Evolutionary conservation across 2,113 vertebrate genomes (phyloP).

Genomic region (Saiga tatarica): DNA sequence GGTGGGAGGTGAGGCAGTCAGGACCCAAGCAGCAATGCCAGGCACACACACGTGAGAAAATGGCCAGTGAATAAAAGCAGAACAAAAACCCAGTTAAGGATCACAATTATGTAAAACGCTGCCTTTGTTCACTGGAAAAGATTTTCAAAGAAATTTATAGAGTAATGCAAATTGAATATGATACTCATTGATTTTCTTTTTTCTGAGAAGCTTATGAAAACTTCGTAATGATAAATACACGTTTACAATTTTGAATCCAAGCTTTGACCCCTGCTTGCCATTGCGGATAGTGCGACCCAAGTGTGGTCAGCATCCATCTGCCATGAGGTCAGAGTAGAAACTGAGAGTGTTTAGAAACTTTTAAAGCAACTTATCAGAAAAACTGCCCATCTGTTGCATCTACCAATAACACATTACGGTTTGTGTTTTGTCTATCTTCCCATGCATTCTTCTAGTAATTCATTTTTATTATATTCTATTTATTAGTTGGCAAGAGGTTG

Average conservation of each 20-base stretch:
- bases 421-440: neutral
- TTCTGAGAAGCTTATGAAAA: neutral
- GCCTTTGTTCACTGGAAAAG: neutral
- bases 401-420: neutral
- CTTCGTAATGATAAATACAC: neutral
- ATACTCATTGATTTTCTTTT: neutral
- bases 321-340: neutral
- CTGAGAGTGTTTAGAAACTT: neutral
- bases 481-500: neutral
- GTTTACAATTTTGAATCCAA: neutral
- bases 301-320: neutral
- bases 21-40: neutral
- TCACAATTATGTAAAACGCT: rapidly evolving
- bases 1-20: neutral
- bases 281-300: neutral
- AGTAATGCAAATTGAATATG: neutral
- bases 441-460: neutral
- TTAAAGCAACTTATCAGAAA: neutral
- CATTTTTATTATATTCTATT: neutral
- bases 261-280: neutral
- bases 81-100: neutral
- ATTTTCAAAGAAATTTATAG: neutral
- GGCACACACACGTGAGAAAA: neutral
- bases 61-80: neutral
- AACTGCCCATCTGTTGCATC: neutral